Evolutionary conservation across 2,888 invertebrate genomes (phyloP).

Genomic region (Eurytoma californica): DNA sequence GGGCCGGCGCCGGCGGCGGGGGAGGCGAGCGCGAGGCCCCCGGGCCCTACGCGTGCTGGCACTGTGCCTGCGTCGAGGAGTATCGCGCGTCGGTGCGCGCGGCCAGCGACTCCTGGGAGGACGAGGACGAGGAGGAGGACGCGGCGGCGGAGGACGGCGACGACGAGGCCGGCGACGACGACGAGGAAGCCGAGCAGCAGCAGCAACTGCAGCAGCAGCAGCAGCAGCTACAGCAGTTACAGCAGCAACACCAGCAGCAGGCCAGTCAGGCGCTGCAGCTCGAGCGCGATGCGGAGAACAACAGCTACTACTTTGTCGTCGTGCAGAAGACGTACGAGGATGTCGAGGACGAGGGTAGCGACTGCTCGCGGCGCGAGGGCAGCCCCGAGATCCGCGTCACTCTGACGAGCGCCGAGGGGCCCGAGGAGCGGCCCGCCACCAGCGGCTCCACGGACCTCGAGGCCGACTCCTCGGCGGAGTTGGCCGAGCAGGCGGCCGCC

Average conservation of each 20-base stretch:
- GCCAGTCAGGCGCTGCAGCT: conserved; percentile 68
- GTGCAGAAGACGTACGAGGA: conserved; percentile 32
- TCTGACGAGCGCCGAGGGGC: conserved; percentile 57
- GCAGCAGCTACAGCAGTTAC: conserved; percentile 58
- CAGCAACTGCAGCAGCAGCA: conserved; percentile 44
- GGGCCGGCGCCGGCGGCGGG: conserved; percentile 72
- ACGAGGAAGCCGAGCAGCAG: conserved; percentile 56
- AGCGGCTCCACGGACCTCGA: conserved; percentile 62
- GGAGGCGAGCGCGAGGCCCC: conserved; percentile 59
- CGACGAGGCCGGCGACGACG: conserved; percentile 51
- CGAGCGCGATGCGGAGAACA: conserved; percentile 67
- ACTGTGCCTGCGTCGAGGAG: conserved; percentile 86
- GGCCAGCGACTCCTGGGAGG: conserved; percentile 52
- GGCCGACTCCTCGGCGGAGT: conserved; percentile 73
- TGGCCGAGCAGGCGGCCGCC: background rate
- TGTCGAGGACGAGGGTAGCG: conserved; percentile 55
- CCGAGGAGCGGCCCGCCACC: conserved; percentile 50
- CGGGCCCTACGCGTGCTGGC: conserved; percentile 85
- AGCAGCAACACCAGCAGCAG: conserved; percentile 56
- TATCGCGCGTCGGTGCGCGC: conserved; percentile 77
- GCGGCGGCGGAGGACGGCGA: conserved; percentile 50
- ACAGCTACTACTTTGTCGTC: conserved; percentile 46
- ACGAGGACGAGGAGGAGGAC: conserved; percentile 57
- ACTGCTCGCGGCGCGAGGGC: conserved; percentile 63
- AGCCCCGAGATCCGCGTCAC: conserved; percentile 70